Percentiles rank a stretch among this genome's conserved stretches.
These are phyloP conservation scores for Synanthedon vespiformis DNA, from an alignment of 2,888 invertebrate species.

Conservation along the genomic window DNA sequence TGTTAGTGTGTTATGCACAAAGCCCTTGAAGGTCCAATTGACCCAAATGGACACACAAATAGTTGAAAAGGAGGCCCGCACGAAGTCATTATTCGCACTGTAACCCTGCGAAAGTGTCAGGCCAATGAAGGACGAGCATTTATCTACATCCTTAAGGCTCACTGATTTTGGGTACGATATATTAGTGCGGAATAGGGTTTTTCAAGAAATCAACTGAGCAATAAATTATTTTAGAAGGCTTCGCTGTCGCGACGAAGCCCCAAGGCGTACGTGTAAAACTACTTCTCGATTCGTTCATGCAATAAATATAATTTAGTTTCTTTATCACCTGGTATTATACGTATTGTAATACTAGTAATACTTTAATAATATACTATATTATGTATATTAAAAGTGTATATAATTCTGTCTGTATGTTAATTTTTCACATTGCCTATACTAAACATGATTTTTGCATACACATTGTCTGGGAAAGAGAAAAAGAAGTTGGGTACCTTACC, in stretches of 20 bases:
- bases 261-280: conserved; percentile 2
- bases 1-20: conserved; percentile 46
- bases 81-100: conserved; percentile 62
- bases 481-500: too few relatives aligned
- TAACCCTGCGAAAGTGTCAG: conserved; percentile 59
- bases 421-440: too few relatives aligned
- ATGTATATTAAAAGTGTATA: too few relatives aligned
- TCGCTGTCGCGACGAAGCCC: conserved; percentile 23
- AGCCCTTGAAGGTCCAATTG: conserved; percentile 58
- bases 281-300: too few relatives aligned
- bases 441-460: too few relatives aligned
- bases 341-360: too few relatives aligned
- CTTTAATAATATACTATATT: too few relatives aligned
- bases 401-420: too few relatives aligned
- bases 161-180: conserved; percentile 57
- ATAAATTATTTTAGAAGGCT: conserved; percentile 42
- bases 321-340: too few relatives aligned
- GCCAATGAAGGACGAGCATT: conserved; percentile 51
- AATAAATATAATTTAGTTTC: too few relatives aligned
- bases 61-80: conserved; percentile 52
- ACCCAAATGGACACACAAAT: conserved; percentile 66
- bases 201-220: conserved; percentile 46
- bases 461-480: too few relatives aligned
- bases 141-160: conserved; percentile 62
- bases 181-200: conserved; percentile 43